phyloP scores from a whole-genome alignment of 1,140 invertebrate genomes.

The Oreohelix idahoensis region DNA sequence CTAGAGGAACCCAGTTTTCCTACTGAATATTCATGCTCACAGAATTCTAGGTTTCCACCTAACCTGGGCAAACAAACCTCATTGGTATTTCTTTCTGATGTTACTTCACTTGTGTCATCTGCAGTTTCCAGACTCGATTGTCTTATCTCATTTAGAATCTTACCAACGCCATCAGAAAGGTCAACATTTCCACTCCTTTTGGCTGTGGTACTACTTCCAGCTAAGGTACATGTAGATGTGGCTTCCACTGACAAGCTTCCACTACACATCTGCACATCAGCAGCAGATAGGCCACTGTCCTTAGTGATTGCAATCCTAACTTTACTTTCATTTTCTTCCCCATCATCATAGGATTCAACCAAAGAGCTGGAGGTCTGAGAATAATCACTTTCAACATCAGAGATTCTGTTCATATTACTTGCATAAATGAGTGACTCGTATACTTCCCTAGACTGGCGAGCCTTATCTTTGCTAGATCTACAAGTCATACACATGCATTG shows the following conservation, averaged over 20 bases:
- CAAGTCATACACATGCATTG: neutral
- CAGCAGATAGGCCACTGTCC: neutral
- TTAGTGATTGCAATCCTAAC: neutral
- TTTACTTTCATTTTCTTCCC: neutral
- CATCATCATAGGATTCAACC: neutral
- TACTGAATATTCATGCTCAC: conserved; percentile 7
- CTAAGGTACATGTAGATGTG: neutral
- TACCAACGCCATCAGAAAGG: neutral
- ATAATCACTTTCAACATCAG: neutral
- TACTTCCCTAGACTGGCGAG: neutral
- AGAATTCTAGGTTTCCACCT: neutral
- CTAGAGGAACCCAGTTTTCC: neutral
- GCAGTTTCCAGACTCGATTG: neutral
- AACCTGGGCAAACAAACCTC: neutral
- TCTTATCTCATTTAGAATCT: neutral
- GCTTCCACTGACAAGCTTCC: neutral
- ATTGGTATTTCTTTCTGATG: neutral
- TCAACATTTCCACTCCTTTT: neutral
- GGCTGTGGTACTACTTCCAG: neutral
- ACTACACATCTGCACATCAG: neutral
- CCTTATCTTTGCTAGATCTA: neutral
- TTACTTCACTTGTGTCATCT: neutral
- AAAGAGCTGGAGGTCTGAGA: neutral
- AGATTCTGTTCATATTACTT: neutral
- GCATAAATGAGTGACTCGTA: neutral